Base-by-base conservation (phyloP, 2,113 vertebrate genomes). In the Athene cunicularia region DNA sequence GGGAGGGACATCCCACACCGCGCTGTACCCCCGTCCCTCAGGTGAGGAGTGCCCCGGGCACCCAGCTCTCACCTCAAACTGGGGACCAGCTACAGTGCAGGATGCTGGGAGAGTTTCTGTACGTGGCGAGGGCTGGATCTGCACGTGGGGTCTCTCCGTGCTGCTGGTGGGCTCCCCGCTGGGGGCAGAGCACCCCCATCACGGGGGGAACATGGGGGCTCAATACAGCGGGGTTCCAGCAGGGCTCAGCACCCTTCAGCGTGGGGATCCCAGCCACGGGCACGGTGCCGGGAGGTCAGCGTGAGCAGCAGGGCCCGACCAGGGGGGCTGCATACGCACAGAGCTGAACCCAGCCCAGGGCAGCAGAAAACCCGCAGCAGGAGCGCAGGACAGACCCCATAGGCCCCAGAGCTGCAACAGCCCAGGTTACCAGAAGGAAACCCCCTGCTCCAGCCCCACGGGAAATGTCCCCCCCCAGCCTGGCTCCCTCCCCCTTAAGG, bases 251-350 rank as follows among this genome's bases (percentile, higher is more conserved):
- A 18, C 58, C 52, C 47, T 27, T 41, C 9, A 22, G 67, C 1
- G 0, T 4, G 22, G 75, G 63, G 27, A 18, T 15, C 49, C 32
- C 50, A 16, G 58, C 43, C 33, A 7, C 0, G 1, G 58, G 35
- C 5, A 2, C 18, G 5, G n/a, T 4, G 11, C 2, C 0, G 33
- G 71, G 37, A 18, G 26, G 30, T 0, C 3, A 47, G 68, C 0
- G 6, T 8, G 27, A 27, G 55, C 53, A 62, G 33, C 2, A 3
- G 21, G 35, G 53, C 24, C 41, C 0, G 1, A 5, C 18, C 14
- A 1, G 18, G 8, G 30, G 43, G 35, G 17, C 19, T 47, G 41
- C 17, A 0, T 5, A 19, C 0, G 2, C 24, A 14, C 82, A 49
- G 30, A 37, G 53, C 41, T 8, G 62, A 50, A 43, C 23, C 13